Evolutionary conservation across 1,140 invertebrate genomes (phyloP).

Genomic region (Drosophila repletoides): DNA sequence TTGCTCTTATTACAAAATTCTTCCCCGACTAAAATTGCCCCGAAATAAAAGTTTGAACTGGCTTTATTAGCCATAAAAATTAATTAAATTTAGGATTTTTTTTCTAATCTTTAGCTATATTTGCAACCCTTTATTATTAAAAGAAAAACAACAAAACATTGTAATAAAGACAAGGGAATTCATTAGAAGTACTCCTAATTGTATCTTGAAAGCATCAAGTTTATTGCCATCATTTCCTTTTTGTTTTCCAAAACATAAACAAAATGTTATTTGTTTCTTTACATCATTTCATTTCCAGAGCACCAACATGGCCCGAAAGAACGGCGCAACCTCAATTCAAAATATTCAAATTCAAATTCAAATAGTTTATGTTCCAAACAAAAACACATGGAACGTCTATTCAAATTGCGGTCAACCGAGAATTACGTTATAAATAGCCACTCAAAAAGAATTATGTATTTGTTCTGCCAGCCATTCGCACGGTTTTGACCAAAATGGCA

Average conservation of each 20-base stretch:
- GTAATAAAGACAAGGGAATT: not conserved
- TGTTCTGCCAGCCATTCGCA: conserved; percentile 19
- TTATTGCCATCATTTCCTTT: conserved; percentile 24
- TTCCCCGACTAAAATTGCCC: too few species aligned
- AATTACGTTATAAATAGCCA: conserved; percentile 68
- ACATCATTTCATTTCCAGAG: conserved; percentile 20
- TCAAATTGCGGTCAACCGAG: conserved; percentile 65
- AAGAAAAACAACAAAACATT: too few species aligned
- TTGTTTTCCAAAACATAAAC: not conserved
- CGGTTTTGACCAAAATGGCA: conserved; percentile 40
- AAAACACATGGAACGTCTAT: conserved; percentile 33
- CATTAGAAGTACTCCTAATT: not conserved
- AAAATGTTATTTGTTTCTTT: conserved; percentile 5
- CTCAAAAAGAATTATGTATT: conserved; percentile 43
- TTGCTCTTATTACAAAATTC: too few species aligned
- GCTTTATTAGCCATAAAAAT: too few species aligned
- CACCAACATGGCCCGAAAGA: conserved; percentile 16
- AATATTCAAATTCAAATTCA: too few species aligned
- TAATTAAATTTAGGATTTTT: too few species aligned
- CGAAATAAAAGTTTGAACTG: too few species aligned
- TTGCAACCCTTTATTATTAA: too few species aligned
- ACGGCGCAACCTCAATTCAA: conserved; percentile 36
- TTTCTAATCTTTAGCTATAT: too few species aligned
- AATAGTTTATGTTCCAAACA: conserved; percentile 42
- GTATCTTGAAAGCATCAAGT: too few species aligned